Base-by-base conservation (phyloP, 2,888 invertebrate genomes). In the Sinopyrophorus schimmeli region DNA sequence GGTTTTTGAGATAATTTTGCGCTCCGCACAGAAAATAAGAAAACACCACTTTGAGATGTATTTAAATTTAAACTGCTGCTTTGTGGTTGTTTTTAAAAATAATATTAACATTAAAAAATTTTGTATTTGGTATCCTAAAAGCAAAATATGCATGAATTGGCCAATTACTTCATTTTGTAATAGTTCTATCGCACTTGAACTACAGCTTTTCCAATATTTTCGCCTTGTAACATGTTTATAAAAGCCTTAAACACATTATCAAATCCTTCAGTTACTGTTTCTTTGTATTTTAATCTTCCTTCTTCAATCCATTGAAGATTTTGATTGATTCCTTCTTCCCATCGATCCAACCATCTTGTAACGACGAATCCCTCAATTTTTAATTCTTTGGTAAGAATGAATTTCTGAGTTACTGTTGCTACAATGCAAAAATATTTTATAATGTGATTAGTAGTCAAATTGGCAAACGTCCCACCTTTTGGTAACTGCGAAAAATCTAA, bases 231-330 rank as follows among this genome's bases (percentile, higher is more conserved):
- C 66, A 88, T 77, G 7, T 80, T 83, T 40, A 80, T 75, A 50
- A 88, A 80, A 20, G 87, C 86, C 32, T 82, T 76, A 1, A 84
- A 83, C 80, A 84, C 83, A 59, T 85, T 84, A 54, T 87, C 84
- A 70, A 89, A 88, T n/a, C 68, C 68, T 54, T 59, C 72, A 3
- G 82, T 82, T 1, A 82, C 63, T 38, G 84, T 84, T 67, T 89
- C 88, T 53, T 75, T 75, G 63, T 82, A 82, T 63, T 81, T 80
- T 9, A 89, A 61, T 70, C 85, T 85, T 16, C 84, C 86, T 72
- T 82, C 79, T 30, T 71, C 70, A 41, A 86, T 71, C 82, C 81
- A 84, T 44, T 76, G 66, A 5, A 79, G 62, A 70, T 87, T 84
- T 54, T 80, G 78, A n/a, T 75, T 62, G 20, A 84, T 76, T 1